A percentile compares a stretch with the other conserved stretches of the same genome.
phyloP scores from a whole-genome alignment of 1,140 invertebrate genomes.

The Dolichoris vasculosae region DNA sequence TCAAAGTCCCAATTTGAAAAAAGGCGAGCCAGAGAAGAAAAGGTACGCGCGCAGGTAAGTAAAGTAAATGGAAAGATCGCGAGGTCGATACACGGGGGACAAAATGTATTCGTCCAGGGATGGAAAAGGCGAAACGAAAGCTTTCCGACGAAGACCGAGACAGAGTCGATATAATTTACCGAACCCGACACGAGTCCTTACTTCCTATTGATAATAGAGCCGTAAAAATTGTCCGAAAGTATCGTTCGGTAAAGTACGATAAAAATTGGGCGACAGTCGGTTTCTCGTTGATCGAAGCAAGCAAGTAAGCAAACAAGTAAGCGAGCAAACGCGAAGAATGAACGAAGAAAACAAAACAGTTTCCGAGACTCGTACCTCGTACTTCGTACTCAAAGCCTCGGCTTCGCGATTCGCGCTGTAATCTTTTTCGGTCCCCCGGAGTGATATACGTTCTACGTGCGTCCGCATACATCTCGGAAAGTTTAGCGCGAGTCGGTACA shows the following conservation, averaged over 20 bases:
- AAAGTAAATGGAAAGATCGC: conserved; percentile 10
- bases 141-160: not conserved
- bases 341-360: no score
- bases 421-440: not conserved
- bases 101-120: not conserved
- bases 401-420: not conserved
- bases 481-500: not conserved
- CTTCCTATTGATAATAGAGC: no score
- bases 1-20: not conserved
- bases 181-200: no score
- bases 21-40: not conserved
- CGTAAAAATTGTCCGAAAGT: no score
- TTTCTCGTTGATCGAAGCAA: not conserved
- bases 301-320: no score
- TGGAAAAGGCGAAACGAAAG: not conserved
- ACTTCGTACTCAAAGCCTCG: no score
- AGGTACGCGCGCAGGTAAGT: not conserved
- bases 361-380: not conserved
- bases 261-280: no score
- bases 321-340: no score
- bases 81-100: not conserved
- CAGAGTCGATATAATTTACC: no score
- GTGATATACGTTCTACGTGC: not conserved
- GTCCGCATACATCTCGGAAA: not conserved
- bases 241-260: no score